Base-by-base conservation (phyloP, 92 coral and sea anemone species). In the Zoanthus gigantus region DNA sequence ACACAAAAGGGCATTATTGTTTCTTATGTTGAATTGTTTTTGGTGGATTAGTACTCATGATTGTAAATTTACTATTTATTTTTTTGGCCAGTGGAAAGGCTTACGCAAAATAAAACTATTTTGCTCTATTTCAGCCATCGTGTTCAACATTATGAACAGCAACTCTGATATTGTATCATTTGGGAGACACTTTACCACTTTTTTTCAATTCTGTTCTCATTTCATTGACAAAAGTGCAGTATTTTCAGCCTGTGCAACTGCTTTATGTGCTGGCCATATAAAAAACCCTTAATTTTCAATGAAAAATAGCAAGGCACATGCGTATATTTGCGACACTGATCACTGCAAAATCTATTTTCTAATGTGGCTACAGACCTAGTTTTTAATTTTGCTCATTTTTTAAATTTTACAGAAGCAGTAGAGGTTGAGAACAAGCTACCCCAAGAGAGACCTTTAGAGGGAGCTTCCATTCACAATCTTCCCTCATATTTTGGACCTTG, bases 381-480 rank as follows among this genome's bases (percentile, higher is more conserved):
- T 74, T 74, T 74, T 45, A 6, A 74, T 23, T 23, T 74, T 74
- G 31, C 4, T 46, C 23, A 9, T 32, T 77, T 56, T 77, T 58
- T 77, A 77, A 77, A 54, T 77, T 69, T 56, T 32, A 58, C 82
- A 77, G 69, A 77, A 77, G 82, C 69, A 77, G 69, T 30, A 77
- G 69, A 77, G 16, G 82, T 29, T 77, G 69, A 77, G 28, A 58
- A 56, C 66, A 77, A 7, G 71, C 82, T 16, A 77, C 82, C 71
- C 68, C 17, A 77, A 77, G 82, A 77, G 45, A 77, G 69, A 14
- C 82, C 50, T 28, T 30, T 77, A 46, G 82, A 85, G 75, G 77
- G 90, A 90, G 84, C 65, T 72, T 82, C 88, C 93, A 45, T 82
- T 86, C 28, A 50, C 74, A 28, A 86, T 86, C 83, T 82, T 82